Conservation (phyloP, 2,888 invertebrate genomes). For the Zonitis immaculata region DNA sequence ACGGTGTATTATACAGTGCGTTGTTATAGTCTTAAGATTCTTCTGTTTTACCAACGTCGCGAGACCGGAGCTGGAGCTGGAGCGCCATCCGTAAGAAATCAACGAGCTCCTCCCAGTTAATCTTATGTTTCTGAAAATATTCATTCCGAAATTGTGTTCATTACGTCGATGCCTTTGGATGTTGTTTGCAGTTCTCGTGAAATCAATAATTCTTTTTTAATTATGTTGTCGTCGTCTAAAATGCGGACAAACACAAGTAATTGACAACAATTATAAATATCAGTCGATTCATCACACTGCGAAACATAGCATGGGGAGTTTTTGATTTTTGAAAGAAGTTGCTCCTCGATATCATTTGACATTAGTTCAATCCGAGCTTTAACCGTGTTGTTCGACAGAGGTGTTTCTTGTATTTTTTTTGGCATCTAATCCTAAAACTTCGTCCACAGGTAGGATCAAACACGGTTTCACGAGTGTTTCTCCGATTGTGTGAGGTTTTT, state of each 20-base stretch:
- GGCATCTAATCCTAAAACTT: slow-evolving; percentile 10
- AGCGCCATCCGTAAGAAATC: slow-evolving; percentile 24
- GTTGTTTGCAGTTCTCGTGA: too few species aligned
- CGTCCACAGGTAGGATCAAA: slow-evolving; percentile 14
- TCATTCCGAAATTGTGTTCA: too few species aligned
- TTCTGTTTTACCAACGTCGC: slow-evolving; percentile 22
- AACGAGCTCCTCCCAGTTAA: slow-evolving; percentile 19
- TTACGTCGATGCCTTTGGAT: too few species aligned
- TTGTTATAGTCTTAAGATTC: slow-evolving; percentile 22
- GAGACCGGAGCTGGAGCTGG: slow-evolving; percentile 22
- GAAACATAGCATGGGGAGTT: slow-evolving; percentile 16
- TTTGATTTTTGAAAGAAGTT: slow-evolving; percentile 6
- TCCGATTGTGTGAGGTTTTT: slow-evolving; percentile 18
- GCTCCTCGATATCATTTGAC: slow-evolving; percentile 9
- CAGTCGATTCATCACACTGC: slow-evolving; percentile 24
- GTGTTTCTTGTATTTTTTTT: slow-evolving; percentile 13
- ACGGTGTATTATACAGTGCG: slow-evolving; percentile 23
- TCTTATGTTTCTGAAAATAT: slow-evolving; percentile 19
- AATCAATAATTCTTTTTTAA: too few species aligned
- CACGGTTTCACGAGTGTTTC: slow-evolving; percentile 17
- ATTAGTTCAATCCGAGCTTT: slow-evolving; percentile 13
- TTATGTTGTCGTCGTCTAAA: too few species aligned
- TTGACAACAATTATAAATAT: slow-evolving; percentile 17
- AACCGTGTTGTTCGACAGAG: slow-evolving; percentile 13
- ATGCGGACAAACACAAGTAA: too few species aligned